A percentile compares a stretch with the other conserved stretches of the same genome.
phyloP scores from a whole-genome alignment of 2,888 invertebrate species.

The Limenitis camilla region DNA sequence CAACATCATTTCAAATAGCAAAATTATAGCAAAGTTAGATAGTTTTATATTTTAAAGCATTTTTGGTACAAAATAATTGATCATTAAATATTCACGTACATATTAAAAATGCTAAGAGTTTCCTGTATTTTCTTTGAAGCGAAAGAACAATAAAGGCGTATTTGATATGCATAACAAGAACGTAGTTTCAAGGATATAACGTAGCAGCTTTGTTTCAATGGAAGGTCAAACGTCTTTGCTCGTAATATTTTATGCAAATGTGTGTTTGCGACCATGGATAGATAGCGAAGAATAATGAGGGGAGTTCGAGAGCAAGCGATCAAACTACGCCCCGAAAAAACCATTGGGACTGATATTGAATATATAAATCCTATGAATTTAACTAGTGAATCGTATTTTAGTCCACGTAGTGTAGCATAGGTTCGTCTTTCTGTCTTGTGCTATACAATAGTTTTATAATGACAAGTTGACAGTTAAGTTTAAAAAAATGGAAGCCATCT shows the following conservation, averaged over 20 bases:
- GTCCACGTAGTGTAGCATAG: too few species aligned
- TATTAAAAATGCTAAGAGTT: background rate
- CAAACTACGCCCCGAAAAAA: background rate
- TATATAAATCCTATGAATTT: background rate
- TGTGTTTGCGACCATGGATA: slow-evolving; percentile 15
- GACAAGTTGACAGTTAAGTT: too few species aligned
- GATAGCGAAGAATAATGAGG: slow-evolving; percentile 19
- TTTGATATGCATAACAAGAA: slow-evolving; percentile 12
- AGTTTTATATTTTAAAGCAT: too few species aligned
- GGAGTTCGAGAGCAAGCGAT: slow-evolving; percentile 10
- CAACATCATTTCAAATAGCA: too few species aligned
- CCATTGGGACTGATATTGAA: slow-evolving; percentile 2
- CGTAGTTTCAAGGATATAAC: slow-evolving; percentile 16
- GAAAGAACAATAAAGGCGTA: background rate
- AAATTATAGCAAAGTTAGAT: too few species aligned
- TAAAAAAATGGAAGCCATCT: too few species aligned
- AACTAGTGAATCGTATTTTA: background rate
- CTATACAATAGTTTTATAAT: too few species aligned
- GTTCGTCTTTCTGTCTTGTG: too few species aligned
- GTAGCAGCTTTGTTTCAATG: slow-evolving; percentile 18
- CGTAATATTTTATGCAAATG: slow-evolving; percentile 23
- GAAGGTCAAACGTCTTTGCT: slow-evolving; percentile 19
- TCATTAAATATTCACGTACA: too few species aligned
- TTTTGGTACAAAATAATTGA: too few species aligned
- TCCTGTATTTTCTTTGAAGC: background rate